Percentiles rank a stretch among this genome's conserved stretches.
These are phyloP conservation scores for Chloroceryle amazona DNA, from an alignment of 2,797 vertebrate species.

Conservation along the genomic window DNA sequence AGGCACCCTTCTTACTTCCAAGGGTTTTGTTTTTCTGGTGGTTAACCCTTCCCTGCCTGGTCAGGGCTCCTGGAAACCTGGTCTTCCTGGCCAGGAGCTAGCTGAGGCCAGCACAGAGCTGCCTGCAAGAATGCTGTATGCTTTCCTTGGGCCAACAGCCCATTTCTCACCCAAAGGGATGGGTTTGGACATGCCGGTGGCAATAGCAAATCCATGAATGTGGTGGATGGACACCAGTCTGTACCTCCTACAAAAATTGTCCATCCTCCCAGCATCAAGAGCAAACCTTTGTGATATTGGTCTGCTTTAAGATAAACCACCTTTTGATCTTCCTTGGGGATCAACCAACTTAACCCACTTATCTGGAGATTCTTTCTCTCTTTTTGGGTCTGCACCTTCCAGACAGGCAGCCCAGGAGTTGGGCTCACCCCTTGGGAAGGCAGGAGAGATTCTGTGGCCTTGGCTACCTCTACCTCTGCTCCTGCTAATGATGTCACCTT, in stretches of 20 bases:
- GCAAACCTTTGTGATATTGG: accelerated
- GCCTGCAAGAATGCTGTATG: accelerated
- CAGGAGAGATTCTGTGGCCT: not conserved
- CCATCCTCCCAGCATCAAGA: not conserved
- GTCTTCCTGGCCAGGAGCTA: not conserved
- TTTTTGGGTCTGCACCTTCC: not conserved
- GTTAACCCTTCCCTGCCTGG: constrained; percentile 13
- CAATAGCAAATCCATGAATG: accelerated
- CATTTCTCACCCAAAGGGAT: not conserved
- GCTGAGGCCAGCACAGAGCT: not conserved
- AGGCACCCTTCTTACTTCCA: not conserved
- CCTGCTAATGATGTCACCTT: accelerated
- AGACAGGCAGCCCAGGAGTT: not conserved
- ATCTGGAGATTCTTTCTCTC: not conserved
- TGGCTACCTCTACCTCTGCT: not conserved
- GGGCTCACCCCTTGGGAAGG: not conserved
- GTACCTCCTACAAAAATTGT: not conserved
- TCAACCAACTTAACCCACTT: not conserved
- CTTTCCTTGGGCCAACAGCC: accelerated
- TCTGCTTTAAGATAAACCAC: not conserved
- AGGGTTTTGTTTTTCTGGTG: accelerated
- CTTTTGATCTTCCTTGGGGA: not conserved
- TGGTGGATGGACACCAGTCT: accelerated
- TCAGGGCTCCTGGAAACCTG: accelerated
- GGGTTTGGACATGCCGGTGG: not conserved